A percentile compares a stretch with the other conserved stretches of the same genome.
Evolutionary conservation across 2,888 invertebrate species (phyloP).

Genomic region (Drosophila acutilabella): DNA sequence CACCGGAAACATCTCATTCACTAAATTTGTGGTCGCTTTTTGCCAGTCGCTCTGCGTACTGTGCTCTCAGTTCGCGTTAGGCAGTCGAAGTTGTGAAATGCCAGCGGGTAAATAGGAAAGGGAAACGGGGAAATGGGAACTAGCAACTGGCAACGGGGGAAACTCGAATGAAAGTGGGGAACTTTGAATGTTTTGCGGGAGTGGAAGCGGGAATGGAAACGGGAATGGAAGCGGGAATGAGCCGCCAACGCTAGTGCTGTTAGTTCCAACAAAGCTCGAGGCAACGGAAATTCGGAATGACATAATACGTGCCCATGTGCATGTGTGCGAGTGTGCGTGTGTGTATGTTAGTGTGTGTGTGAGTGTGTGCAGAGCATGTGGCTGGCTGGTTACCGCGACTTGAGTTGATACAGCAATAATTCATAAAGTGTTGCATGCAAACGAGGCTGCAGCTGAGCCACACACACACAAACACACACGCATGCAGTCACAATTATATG

Average conservation of each 20-base stretch:
- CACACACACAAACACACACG: slow-evolving; percentile 40
- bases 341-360: slow-evolving; percentile 7
- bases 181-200: slow-evolving; percentile 1
- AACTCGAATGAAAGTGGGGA: slow-evolving; percentile 2
- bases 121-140: slow-evolving; percentile 9
- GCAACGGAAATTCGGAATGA: slow-evolving; percentile 80
- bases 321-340: slow-evolving; percentile 32
- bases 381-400: slow-evolving; percentile 76
- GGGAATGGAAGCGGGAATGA: slow-evolving; percentile 20
- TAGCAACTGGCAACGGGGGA: not conserved
- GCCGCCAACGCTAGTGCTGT: slow-evolving; percentile 61
- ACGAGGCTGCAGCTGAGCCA: slow-evolving; percentile 79
- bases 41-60: slow-evolving; percentile 57
- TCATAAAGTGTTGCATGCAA: slow-evolving; percentile 82
- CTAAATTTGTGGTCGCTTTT: slow-evolving; percentile 80
- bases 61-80: slow-evolving; percentile 53
- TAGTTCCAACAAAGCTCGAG: slow-evolving; percentile 76
- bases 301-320: slow-evolving; percentile 77
- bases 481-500: slow-evolving; percentile 19
- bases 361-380: slow-evolving; percentile 45
- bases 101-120: slow-evolving; percentile 57
- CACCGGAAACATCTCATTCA: slow-evolving; percentile 83
- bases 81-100: slow-evolving; percentile 80
- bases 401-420: slow-evolving; percentile 82
- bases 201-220: slow-evolving; percentile 7